phyloP scores from a whole-genome alignment of 1,140 invertebrate species.

The Anadara kagoshimensis region DNA sequence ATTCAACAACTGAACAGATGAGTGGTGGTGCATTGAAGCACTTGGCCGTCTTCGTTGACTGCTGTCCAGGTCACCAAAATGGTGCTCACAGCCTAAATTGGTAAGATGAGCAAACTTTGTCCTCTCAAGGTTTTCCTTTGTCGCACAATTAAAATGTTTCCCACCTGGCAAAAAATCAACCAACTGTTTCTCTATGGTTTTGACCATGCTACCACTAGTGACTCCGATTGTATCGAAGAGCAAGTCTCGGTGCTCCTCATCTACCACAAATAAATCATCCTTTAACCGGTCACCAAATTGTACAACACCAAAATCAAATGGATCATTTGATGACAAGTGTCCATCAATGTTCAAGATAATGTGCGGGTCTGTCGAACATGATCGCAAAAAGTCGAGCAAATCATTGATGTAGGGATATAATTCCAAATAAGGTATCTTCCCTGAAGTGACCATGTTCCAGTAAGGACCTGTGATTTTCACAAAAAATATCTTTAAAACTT shows the following conservation, averaged over 20 bases:
- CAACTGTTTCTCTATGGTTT: conserved; percentile 25
- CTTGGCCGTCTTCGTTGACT: conserved; percentile 22
- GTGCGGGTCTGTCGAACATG: neutral
- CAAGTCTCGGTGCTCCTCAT: neutral
- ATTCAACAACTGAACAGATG: conserved; percentile 26
- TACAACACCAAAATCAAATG: neutral
- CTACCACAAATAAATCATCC: neutral
- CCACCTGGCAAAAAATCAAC: conserved; percentile 21
- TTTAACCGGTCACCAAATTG: neutral
- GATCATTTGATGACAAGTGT: conserved; percentile 13
- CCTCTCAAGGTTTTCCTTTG: neutral
- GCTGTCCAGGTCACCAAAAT: conserved; percentile 31
- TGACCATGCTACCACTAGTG: neutral
- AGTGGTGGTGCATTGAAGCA: conserved; percentile 33
- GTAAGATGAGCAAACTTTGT: conserved; percentile 23
- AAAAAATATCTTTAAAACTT: conserved; percentile 28
- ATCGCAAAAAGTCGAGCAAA: conserved; percentile 6
- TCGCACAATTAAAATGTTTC: neutral
- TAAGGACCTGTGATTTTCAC: conserved; percentile 33
- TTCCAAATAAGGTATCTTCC: conserved; percentile 27
- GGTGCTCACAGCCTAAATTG: conserved; percentile 30
- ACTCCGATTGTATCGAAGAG: neutral
- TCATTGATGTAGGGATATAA: conserved; percentile 14
- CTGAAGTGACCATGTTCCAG: conserved; percentile 31
- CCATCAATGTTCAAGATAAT: neutral